Base-by-base conservation (phyloP, 2,797 vertebrate species). In the Corythornis leucogaster region DNA sequence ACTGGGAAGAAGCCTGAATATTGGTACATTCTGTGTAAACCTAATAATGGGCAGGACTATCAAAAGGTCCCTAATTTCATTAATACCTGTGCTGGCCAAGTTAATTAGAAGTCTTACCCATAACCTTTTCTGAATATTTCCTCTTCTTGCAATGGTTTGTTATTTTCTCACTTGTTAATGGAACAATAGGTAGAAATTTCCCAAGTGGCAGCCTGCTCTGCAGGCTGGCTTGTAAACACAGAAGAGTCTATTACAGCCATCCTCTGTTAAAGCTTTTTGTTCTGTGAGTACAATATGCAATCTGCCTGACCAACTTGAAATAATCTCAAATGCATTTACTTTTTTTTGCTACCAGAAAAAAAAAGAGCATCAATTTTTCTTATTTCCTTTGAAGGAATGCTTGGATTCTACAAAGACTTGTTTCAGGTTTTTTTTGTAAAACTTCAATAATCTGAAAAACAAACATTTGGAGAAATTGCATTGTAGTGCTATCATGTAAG, bases 181-280 rank as follows among this genome's bases (percentile, higher is more conserved):
- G 58, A 83, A 83, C 77, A 93, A 87, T 38, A 91, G 85, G 54
- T 48, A 79, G 87, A 83, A 89, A 89, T 84, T 84, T 93, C 77
- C 82, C 66, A 77, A 85, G 71, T 45, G 82, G 75, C 68, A 93
- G 33, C 11, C 57, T 51, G 33, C 63, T 84, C 43, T 84, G 42
- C 43, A 79, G 70, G 31, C 57, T 68, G 62, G 66, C 62, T 87
- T 75, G 57, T 66, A 71, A 91, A 80, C 73, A 58, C 50, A 33
- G 54, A 80, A 31, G 17, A 71, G 55, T 30, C 51, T 55, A 26
- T 90, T 78, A 81, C 9, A 84, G 48, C 24, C 46, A 83, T 78
- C 18, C 10, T 87, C 67, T 66, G 6, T 21, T 79, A 79, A 86
- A 90, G 35, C 58, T 59, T 24, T 6, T 91, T 78, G 30, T 83